Evolutionary conservation across 2,888 invertebrate genomes (phyloP).

Genomic region (Drosophila peninsularis): DNA sequence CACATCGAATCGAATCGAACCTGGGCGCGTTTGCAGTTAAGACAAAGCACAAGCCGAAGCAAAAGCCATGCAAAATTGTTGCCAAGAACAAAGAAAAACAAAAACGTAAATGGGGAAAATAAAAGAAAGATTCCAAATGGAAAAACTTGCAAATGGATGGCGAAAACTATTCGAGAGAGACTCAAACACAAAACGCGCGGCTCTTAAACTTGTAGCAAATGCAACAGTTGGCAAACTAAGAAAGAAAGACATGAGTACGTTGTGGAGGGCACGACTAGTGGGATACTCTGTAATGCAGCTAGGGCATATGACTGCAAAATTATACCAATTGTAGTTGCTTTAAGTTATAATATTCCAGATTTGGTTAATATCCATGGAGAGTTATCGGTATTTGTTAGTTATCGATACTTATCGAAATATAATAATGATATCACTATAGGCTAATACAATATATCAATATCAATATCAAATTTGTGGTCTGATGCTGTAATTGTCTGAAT

Average conservation of each 20-base stretch:
- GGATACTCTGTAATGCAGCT: background rate
- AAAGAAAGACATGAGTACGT: background rate
- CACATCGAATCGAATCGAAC: constrained; percentile 26
- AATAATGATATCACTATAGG: no score
- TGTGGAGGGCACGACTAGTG: background rate
- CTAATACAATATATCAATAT: no score
- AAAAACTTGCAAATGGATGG: constrained; percentile 27
- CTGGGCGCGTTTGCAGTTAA: constrained; percentile 27
- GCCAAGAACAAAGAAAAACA: constrained; percentile 25
- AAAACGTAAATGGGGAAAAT: constrained; percentile 6
- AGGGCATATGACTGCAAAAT: background rate
- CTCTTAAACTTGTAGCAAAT: constrained; percentile 27
- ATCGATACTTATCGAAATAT: background rate
- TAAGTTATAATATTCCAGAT: background rate
- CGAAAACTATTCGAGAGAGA: constrained; percentile 24
- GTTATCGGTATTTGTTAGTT: background rate
- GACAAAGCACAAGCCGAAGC: background rate
- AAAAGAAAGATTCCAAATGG: constrained; percentile 14
- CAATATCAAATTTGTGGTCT: no score
- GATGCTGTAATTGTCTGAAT: no score
- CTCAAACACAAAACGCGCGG: constrained; percentile 12
- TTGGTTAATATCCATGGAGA: background rate
- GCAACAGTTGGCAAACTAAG: constrained; percentile 38
- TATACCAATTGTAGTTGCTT: background rate
- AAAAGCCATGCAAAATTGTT: constrained; percentile 45